Evolutionary conservation across 2,113 vertebrate genomes (phyloP), one percentile per base, ranked within the genome.

Genomic region (Calcarius ornatus): DNA sequence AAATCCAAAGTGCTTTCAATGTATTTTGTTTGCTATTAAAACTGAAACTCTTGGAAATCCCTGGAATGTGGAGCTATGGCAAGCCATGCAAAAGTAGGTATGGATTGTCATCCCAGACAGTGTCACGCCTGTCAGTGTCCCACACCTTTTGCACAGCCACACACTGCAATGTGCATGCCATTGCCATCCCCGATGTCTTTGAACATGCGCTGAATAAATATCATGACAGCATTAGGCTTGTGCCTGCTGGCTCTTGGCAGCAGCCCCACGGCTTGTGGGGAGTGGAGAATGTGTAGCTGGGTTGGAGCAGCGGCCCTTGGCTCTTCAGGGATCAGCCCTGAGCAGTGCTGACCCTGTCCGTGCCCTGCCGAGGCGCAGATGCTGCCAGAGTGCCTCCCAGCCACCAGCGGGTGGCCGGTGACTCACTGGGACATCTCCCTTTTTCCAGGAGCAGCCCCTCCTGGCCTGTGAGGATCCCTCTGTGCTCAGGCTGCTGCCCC

Each of bases 361-460:
- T 50, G 80, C 70, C 53, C 60, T 2, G 43, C 37, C 1, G 4
- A 91, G 53, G 4, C 1, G 45, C 9, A 5, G 76, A 88, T 3
- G 43, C 80, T 94, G 8, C 76, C 14, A 48, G 88, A 94, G 68
- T 73, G 81, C 82, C 80, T 94, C 82, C 84, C 88, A 96, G 85
- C 75, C 77, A 60, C 56, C 68, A 56, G 75, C 25, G 82, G n/a
- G 85, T 64, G 85, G 81, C 22, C 35, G 7, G 53, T 71, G 85
- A 90, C 76, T 94, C 77, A 71, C 60, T 3, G 79, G 69, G 69
- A 83, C 60, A 48, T 81, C 24, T 81, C 64, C 51, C 23, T 84
- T 95, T 84, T 92, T 91, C 69, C 69, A 77, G 53, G 63, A 61
- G 53, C 69, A 75, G 53, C 51, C 48, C 33, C 53, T 83, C 76